Evolutionary conservation across 1,140 invertebrate species (phyloP).

Genomic region (Oncopeltus fasciatus): DNA sequence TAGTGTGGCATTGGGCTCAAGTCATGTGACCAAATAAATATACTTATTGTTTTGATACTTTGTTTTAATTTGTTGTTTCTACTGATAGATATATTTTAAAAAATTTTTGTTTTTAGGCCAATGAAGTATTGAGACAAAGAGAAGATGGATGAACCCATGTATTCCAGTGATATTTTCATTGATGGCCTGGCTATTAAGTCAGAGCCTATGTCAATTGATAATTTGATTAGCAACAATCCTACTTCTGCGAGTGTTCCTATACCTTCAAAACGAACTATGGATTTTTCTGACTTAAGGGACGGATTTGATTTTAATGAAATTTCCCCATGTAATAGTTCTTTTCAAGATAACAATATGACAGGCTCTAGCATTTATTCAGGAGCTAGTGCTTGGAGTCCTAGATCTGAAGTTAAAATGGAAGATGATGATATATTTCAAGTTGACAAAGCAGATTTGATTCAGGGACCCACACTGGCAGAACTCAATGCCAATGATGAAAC

Average conservation of each 20-base stretch:
- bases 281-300: conserved; percentile 32
- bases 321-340: conserved; percentile 31
- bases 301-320: conserved; percentile 29
- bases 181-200: conserved; percentile 38
- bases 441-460: conserved; percentile 68
- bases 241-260: conserved; percentile 43
- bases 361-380: conserved; percentile 33
- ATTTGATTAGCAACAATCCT: conserved; percentile 24
- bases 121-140: conserved; percentile 3
- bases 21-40: too few relatives aligned
- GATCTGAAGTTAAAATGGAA: conserved; percentile 53
- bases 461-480: conserved; percentile 72
- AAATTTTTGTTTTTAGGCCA: neutral
- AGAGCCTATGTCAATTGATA: conserved; percentile 30
- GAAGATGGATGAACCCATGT: conserved; percentile 37
- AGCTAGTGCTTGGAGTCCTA: conserved; percentile 34
- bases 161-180: conserved; percentile 39
- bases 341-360: conserved; percentile 31
- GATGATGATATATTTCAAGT: conserved; percentile 82
- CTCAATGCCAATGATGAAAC: conserved; percentile 74
- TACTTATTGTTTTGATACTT: too few relatives aligned
- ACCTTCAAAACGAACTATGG: conserved; percentile 30
- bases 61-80: neutral
- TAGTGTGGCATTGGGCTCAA: neutral
- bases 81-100: neutral